Evolutionary conservation across 2,888 invertebrate species (phyloP).

Genomic region (Tetanocera ferruginea): DNA sequence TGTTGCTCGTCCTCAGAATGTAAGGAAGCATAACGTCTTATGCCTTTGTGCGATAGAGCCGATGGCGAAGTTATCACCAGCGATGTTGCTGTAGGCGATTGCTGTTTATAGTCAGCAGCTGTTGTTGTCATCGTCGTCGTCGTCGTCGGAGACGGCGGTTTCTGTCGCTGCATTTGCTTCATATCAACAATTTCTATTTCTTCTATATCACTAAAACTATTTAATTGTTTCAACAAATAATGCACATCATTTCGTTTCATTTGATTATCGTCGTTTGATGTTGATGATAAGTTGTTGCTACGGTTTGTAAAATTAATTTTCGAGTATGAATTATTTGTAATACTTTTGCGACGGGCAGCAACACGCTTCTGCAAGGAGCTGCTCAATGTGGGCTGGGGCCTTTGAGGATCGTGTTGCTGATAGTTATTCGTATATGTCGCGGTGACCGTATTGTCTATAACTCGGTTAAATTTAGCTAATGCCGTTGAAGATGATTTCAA

Average conservation of each 20-base stretch:
- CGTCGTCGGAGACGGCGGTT: slow-evolving; percentile 46
- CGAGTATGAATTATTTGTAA: slow-evolving; percentile 42
- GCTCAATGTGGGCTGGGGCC: slow-evolving; percentile 42
- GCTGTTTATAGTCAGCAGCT: slow-evolving; percentile 33
- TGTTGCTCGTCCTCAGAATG: slow-evolving; percentile 49
- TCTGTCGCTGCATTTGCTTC: slow-evolving; percentile 64
- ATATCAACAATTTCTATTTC: slow-evolving; percentile 71
- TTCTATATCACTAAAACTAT: slow-evolving; percentile 71
- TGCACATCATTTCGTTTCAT: slow-evolving; percentile 71
- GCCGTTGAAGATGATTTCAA: slow-evolving; percentile 61
- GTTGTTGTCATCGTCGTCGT: slow-evolving; percentile 48
- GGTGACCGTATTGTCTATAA: slow-evolving; percentile 66
- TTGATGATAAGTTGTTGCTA: slow-evolving; percentile 49
- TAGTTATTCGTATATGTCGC: slow-evolving; percentile 54
- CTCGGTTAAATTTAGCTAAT: slow-evolving; percentile 70
- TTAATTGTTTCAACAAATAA: slow-evolving; percentile 71
- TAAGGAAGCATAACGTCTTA: slow-evolving; percentile 54
- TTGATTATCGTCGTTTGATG: slow-evolving; percentile 66
- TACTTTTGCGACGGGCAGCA: slow-evolving; percentile 55
- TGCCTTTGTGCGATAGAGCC: slow-evolving; percentile 63
- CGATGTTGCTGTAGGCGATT: slow-evolving; percentile 65
- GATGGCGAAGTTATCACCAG: slow-evolving; percentile 64
- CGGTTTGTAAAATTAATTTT: slow-evolving; percentile 54
- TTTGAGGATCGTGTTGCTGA: slow-evolving; percentile 48
- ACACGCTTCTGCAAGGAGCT: slow-evolving; percentile 27